Conservation (phyloP, 2,797 vertebrate genomes). For the Enteromius thamalakanensis region DNA sequence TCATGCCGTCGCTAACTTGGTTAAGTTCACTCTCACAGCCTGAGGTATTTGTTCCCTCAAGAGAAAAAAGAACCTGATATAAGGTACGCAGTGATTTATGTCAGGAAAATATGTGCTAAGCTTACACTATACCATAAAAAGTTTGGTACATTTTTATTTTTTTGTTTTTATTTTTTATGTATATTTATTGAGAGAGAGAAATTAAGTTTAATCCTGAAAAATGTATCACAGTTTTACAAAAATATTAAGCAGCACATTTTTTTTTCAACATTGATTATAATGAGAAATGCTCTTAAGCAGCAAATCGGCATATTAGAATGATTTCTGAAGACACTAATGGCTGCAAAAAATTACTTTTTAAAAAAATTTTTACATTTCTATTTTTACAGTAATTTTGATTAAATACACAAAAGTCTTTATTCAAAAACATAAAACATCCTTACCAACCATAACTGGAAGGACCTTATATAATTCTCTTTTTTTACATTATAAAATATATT, state of each 20-base stretch:
- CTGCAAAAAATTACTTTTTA: background rate
- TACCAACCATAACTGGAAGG: background rate
- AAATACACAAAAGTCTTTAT: background rate
- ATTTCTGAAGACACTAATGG: background rate
- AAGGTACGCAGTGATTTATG: background rate
- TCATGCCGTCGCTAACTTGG: conserved; percentile 32
- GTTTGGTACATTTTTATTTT: background rate
- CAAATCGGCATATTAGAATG: background rate
- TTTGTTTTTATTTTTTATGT: background rate
- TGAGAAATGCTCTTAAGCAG: background rate
- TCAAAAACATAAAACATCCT: too few species aligned
- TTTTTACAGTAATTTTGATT: background rate
- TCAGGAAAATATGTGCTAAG: background rate
- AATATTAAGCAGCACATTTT: background rate
- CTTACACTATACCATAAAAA: background rate
- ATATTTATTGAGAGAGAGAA: background rate
- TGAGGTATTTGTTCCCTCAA: background rate
- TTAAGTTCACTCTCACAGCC: conserved; percentile 26
- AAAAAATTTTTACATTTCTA: too few species aligned
- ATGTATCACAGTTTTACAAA: background rate
- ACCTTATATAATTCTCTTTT: background rate
- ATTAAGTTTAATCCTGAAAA: background rate
- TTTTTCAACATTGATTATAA: background rate
- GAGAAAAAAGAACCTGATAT: background rate
- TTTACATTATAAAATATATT: background rate